Evolutionary conservation across 2,888 invertebrate species (phyloP).

Genomic region (Blera fallax): DNA sequence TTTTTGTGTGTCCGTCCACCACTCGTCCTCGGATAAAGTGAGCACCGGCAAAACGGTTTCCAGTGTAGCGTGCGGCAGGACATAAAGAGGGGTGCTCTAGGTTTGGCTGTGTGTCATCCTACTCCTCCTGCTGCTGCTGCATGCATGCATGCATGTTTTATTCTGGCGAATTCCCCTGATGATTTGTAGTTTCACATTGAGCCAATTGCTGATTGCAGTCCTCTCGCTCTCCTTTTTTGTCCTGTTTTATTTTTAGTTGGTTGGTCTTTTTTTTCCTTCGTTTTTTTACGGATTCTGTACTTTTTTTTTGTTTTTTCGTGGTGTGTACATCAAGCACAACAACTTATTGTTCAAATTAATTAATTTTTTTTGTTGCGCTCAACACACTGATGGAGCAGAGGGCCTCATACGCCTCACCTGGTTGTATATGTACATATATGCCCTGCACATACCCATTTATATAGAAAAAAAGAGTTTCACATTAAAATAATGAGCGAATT

Average conservation of each 20-base stretch:
- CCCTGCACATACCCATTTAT: no score
- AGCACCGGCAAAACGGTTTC: conserved; percentile 59
- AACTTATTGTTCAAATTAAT: conserved; percentile 71
- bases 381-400: not conserved
- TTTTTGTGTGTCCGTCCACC: conserved; percentile 62
- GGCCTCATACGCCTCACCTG: conserved; percentile 3
- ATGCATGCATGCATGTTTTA: conserved; percentile 62
- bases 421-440: not conserved
- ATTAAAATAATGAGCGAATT: conserved; percentile 69
- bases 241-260: conserved; percentile 23
- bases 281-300: not conserved
- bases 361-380: conserved; percentile 55
- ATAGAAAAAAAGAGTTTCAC: conserved; percentile 23
- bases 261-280: conserved; percentile 33
- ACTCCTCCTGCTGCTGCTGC: conserved; percentile 29
- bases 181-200: conserved; percentile 71
- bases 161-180: conserved; percentile 66
- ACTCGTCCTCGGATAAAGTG: conserved; percentile 60
- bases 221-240: not conserved
- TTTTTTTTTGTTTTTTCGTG: conserved; percentile 16
- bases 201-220: conserved; percentile 70
- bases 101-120: conserved; percentile 28
- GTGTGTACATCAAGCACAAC: conserved; percentile 41
- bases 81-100: no score
- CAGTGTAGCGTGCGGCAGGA: conserved; percentile 27